Percentiles rank a stretch among this genome's conserved stretches.
Conservation (phyloP, 1,140 invertebrate species). For the Scaptodrosophila lebanonensis region DNA sequence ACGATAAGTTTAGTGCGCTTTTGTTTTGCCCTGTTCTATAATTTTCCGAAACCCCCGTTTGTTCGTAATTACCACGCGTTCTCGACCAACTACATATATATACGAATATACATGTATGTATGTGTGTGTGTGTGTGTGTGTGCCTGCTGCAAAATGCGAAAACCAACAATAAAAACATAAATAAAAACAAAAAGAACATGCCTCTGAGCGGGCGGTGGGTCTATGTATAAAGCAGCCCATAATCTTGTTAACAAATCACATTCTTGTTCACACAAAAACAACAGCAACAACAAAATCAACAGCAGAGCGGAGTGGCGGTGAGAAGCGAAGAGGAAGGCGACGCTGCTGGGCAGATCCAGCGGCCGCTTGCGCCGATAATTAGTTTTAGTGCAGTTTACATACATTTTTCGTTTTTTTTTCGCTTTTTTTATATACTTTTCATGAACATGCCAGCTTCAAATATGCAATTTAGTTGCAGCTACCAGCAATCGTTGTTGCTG, state of each 20-base stretch:
- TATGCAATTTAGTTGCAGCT: conserved; percentile 60
- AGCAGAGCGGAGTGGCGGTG: background rate
- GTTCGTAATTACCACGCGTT: conserved; percentile 61
- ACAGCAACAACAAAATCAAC: conserved; percentile 17
- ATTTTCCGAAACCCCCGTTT: conserved; percentile 54
- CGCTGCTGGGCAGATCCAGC: background rate
- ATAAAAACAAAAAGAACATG: too few relatives aligned
- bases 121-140: conserved; percentile 24
- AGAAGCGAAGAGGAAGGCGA: background rate
- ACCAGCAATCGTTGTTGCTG: conserved; percentile 53
- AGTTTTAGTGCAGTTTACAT: conserved; percentile 38
- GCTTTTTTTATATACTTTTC: too few relatives aligned
- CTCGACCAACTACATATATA: conserved; percentile 20
- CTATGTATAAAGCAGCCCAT: conserved; percentile 22
- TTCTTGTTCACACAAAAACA: conserved; percentile 76
- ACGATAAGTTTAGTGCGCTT: conserved; percentile 55
- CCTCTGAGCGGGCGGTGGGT: background rate
- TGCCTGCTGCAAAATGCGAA: conserved; percentile 23
- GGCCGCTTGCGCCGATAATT: conserved; percentile 26
- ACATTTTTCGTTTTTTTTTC: conserved; percentile 30
- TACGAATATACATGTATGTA: conserved; percentile 3
- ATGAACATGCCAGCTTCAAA: too few relatives aligned
- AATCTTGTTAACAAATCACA: conserved; percentile 77
- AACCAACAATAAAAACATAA: too few relatives aligned
- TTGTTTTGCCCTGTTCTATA: conserved; percentile 58